Evolutionary conservation across 2,888 invertebrate genomes (phyloP).

Genomic region (Matsumyia berberina): DNA sequence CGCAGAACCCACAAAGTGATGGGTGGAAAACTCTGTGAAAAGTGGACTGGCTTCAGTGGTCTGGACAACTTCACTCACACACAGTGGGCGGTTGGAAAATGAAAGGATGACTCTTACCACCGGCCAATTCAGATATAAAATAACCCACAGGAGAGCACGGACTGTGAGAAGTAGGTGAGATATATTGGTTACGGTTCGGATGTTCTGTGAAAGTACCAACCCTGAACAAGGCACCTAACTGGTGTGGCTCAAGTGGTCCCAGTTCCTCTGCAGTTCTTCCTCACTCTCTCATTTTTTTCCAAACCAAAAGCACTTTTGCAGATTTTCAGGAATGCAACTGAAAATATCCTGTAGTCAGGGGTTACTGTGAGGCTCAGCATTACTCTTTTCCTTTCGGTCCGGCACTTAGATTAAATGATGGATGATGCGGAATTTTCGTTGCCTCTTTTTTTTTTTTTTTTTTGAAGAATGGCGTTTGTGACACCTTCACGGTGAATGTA

Average conservation of each 20-base stretch:
- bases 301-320: background rate
- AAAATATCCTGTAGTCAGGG: slow-evolving; percentile 7
- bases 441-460: no score
- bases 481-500: no score
- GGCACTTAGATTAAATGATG: background rate
- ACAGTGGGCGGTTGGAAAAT: slow-evolving; percentile 6
- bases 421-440: background rate
- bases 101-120: slow-evolving; percentile 32
- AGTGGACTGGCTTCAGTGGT: slow-evolving; percentile 48
- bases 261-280: no score
- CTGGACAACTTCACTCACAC: slow-evolving; percentile 44
- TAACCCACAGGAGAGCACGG: background rate
- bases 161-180: background rate
- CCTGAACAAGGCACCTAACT: slow-evolving; percentile 11
- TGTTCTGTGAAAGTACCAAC: slow-evolving; percentile 14
- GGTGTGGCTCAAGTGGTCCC: slow-evolving; percentile 11
- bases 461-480: no score
- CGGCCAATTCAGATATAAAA: background rate
- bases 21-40: slow-evolving; percentile 55
- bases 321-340: background rate
- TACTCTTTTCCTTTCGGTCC: background rate
- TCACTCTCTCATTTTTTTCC: background rate
- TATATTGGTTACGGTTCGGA: slow-evolving; percentile 31
- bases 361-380: background rate
- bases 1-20: slow-evolving; percentile 66